phyloP scores from a whole-genome alignment of 2,888 invertebrate species.

The Ashinkailepas kermadecensis region DNA sequence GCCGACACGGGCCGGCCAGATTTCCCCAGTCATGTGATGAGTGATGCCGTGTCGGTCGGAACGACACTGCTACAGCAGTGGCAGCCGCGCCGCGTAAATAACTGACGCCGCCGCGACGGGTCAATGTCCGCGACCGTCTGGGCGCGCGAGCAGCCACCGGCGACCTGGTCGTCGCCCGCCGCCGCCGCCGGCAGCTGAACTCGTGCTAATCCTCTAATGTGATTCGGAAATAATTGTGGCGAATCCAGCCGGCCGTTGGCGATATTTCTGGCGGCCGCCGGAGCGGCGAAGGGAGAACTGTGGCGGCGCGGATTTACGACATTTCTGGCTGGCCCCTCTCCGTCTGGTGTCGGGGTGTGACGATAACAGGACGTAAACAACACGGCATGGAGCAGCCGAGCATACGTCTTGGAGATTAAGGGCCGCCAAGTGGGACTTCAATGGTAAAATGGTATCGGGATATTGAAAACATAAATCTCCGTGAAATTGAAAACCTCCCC shows the following conservation, averaged over 20 bases:
- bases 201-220: conserved; percentile 13
- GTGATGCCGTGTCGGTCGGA: too few species aligned
- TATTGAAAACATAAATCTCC: conserved; percentile 11
- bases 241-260: background rate
- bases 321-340: background rate
- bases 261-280: background rate
- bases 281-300: background rate
- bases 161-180: background rate
- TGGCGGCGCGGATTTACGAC: background rate
- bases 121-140: too few species aligned
- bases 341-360: background rate
- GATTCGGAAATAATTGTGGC: conserved; percentile 21
- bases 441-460: conserved; percentile 13
- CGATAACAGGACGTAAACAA: conserved; percentile 14
- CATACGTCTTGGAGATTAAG: background rate
- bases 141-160: too few species aligned
- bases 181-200: background rate
- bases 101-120: too few species aligned
- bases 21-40: too few species aligned
- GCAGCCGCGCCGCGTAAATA: too few species aligned
- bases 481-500: background rate
- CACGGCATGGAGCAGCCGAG: background rate
- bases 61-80: too few species aligned
- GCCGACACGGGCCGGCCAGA: too few species aligned
- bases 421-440: conserved; percentile 4